Evolutionary conservation across 2,797 vertebrate species (phyloP).

Genomic region (Semotilus atromaculatus): DNA sequence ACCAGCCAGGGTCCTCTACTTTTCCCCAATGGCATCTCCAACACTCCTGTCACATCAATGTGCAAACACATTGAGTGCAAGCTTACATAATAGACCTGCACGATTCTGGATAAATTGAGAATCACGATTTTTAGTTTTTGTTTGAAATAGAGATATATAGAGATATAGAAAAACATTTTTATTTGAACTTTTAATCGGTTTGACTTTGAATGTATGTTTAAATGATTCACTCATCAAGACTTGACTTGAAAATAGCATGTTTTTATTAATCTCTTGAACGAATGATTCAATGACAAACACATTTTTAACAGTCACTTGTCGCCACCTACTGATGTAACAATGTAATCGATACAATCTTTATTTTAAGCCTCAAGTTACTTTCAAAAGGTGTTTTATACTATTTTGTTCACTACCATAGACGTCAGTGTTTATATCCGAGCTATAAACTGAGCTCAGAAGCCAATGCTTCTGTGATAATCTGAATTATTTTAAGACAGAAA

Average conservation of each 20-base stretch:
- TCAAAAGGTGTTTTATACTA: background rate
- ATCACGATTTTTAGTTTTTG: too few species aligned
- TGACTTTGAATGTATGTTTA: background rate
- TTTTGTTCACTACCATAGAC: background rate
- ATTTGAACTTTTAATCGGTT: background rate
- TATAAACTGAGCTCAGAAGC: too few species aligned
- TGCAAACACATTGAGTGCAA: background rate
- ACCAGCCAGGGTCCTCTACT: constrained; percentile 16
- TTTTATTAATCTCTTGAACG: too few species aligned
- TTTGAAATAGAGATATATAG: too few species aligned
- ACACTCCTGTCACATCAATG: constrained; percentile 9
- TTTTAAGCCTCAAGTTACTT: background rate
- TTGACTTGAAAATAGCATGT: too few species aligned
- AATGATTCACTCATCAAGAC: background rate
- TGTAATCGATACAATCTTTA: background rate
- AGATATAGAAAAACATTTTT: too few species aligned
- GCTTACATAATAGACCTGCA: background rate
- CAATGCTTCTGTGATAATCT: background rate
- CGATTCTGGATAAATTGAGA: too few species aligned
- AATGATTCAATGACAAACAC: background rate
- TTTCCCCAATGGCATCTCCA: background rate
- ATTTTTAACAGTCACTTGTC: background rate
- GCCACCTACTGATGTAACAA: background rate
- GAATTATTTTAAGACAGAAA: background rate
- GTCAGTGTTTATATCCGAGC: background rate